These are phyloP conservation scores for Bovichtus variegatus DNA, from an alignment of 2,797 vertebrate species.

Conservation along the genomic window DNA sequence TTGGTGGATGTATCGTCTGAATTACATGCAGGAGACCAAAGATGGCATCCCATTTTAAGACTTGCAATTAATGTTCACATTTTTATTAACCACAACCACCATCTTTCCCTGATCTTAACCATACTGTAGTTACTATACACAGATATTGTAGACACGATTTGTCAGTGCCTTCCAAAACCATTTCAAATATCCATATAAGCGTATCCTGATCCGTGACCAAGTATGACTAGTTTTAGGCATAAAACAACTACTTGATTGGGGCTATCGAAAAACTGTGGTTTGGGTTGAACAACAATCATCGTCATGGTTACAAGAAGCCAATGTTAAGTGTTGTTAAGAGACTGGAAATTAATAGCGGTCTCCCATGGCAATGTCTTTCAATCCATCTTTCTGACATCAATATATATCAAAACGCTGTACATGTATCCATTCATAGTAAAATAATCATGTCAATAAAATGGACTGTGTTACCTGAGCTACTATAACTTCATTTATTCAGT, in stretches of 20 bases:
- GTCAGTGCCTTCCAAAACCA: no score
- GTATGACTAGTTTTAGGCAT: no score
- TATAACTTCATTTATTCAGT: no score
- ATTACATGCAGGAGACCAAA: background rate
- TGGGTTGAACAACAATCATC: background rate
- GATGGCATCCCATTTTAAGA: no score
- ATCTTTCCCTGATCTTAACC: background rate
- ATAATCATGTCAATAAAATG: no score
- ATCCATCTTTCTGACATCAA: background rate
- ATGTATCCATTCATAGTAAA: background rate
- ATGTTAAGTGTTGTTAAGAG: background rate
- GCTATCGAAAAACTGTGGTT: no score
- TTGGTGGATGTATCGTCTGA: background rate
- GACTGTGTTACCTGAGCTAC: background rate
- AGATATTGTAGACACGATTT: background rate
- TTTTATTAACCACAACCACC: background rate
- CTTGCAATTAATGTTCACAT: background rate
- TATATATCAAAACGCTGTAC: background rate
- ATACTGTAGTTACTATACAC: background rate
- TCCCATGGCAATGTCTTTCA: background rate
- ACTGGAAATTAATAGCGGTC: background rate
- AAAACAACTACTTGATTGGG: background rate
- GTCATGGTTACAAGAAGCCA: background rate
- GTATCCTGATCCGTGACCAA: no score
- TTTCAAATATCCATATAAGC: no score